Evolutionary conservation across 1,140 invertebrate species (phyloP), one percentile per base, ranked within the genome.

Genomic region (Leguminivora glycinivorella): DNA sequence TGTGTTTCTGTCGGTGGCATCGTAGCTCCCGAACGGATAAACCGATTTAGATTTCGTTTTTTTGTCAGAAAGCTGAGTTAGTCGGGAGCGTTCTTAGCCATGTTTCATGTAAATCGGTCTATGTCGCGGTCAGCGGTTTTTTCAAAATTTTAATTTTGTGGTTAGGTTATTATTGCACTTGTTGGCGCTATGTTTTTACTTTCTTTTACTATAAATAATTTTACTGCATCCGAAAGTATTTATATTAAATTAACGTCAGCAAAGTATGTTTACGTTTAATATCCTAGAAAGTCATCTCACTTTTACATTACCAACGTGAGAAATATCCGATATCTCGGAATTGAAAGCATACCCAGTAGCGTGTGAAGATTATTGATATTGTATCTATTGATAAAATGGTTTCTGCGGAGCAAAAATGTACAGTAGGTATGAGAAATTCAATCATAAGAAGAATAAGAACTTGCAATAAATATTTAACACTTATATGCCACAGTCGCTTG

Each of bases 401-500:
- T 52, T 52, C 47, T 52, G 47, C 47, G 19, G 19, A 52, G 47
- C 47, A 22, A 22, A 52, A 19, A 52, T 52, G 14, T 52, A 22
- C 17, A 22, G 47, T 0, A 17, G 40, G 14, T 43, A 17, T 52
- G 47, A 52, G 47, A 52, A 52, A 52, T 52, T 52, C 47, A 52
- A 52, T 52, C 47, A 52, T 52, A 52, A 19, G 17, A 19, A 22
- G 7, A 52, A 19, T 38, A 38, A 12, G 10, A 19, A 22, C 6
- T 17, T 19, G 47, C 40, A 43, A 52, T 52, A 19, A 19, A 52
- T 52, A 52, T 22, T 52, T 22, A 52, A 22, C 47, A 52, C 26
- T 31, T 40, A 31, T 40, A 31, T 52, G 17, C n/a, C 7, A 7
- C 19, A 22, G 12, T 25, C 26, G 31, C 77, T 66, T 82, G 81